Percentiles rank a stretch among this genome's conserved stretches.
phyloP scores from a whole-genome alignment of 2,797 vertebrate species.

The Rousettus madagascariensis region DNA sequence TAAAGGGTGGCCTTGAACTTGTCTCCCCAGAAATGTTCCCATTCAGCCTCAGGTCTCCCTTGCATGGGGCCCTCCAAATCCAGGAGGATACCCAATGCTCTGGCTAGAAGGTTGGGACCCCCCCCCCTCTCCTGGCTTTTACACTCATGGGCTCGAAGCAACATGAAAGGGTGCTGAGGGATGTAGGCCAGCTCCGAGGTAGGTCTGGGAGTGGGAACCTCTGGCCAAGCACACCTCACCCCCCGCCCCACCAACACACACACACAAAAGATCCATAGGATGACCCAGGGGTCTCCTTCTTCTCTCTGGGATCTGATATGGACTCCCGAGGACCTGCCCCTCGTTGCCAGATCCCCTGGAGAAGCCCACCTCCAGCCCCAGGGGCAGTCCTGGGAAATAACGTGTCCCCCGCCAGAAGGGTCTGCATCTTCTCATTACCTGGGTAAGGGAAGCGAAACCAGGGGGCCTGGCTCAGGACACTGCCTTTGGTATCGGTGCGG shows the following conservation, averaged over 20 bases:
- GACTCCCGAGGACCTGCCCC: neutral
- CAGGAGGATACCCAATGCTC: neutral
- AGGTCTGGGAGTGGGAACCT: neutral
- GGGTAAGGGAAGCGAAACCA: slow-evolving; percentile 97
- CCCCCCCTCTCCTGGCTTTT: too few species aligned
- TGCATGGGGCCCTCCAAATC: neutral
- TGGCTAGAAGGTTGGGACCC: neutral
- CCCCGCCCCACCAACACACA: too few species aligned
- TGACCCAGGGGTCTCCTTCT: neutral
- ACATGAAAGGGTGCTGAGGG: neutral
- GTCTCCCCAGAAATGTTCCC: neutral
- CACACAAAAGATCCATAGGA: neutral
- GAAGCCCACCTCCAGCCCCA: neutral
- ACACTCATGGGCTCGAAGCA: neutral
- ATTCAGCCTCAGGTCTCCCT: neutral
- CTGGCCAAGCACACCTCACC: too few species aligned
- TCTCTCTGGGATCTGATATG: neutral
- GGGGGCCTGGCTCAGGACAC: slow-evolving; percentile 89
- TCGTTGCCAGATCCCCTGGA: neutral
- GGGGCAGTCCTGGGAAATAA: neutral
- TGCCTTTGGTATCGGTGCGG: slow-evolving; percentile 92
- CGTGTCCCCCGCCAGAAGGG: neutral
- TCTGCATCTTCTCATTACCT: slow-evolving; percentile 82
- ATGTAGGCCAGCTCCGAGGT: neutral
- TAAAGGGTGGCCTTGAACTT: neutral